Conservation (phyloP, 2,888 invertebrate genomes). For the Gerris lacustris region DNA sequence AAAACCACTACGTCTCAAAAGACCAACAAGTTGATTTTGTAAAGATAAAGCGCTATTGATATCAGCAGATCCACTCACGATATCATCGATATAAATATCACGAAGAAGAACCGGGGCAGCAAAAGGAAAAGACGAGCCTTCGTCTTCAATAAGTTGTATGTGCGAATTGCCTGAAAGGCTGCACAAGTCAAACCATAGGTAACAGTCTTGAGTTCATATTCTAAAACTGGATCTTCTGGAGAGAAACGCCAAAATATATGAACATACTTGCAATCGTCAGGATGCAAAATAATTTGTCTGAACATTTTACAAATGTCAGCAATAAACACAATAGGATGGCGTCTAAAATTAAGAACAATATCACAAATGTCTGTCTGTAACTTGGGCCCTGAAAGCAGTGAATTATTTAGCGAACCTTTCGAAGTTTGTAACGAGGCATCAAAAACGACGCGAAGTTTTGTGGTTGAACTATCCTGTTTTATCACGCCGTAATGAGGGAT, state of each 20-base stretch:
- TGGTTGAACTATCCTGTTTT: constrained; percentile 20
- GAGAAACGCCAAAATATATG: constrained; percentile 24
- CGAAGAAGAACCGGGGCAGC: background rate
- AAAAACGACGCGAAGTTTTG: constrained; percentile 30
- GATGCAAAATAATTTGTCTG: constrained; percentile 27
- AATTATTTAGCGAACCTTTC: constrained; percentile 24
- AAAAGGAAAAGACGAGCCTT: constrained; percentile 22
- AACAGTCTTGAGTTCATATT: constrained; percentile 23
- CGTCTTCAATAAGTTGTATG: constrained; percentile 26
- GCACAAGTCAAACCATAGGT: constrained; percentile 24
- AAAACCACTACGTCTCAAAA: constrained; percentile 23
- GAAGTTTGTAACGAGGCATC: constrained; percentile 28
- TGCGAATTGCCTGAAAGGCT: constrained; percentile 24
- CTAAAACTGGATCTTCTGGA: constrained; percentile 17
- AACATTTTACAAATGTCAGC: constrained; percentile 29
- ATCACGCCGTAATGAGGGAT: constrained; percentile 28
- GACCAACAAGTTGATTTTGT: constrained; percentile 17
- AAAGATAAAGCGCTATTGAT: background rate
- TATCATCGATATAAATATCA: background rate
- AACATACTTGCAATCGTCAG: constrained; percentile 25
- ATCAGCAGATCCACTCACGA: background rate
- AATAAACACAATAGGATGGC: constrained; percentile 26
- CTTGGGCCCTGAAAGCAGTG: constrained; percentile 27
- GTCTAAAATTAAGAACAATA: constrained; percentile 26
- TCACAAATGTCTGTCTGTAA: constrained; percentile 29